A percentile compares a stretch with the other conserved stretches of the same genome.
Evolutionary conservation across 2,888 invertebrate genomes (phyloP).

Genomic region (Oegoconia quadripuncta): DNA sequence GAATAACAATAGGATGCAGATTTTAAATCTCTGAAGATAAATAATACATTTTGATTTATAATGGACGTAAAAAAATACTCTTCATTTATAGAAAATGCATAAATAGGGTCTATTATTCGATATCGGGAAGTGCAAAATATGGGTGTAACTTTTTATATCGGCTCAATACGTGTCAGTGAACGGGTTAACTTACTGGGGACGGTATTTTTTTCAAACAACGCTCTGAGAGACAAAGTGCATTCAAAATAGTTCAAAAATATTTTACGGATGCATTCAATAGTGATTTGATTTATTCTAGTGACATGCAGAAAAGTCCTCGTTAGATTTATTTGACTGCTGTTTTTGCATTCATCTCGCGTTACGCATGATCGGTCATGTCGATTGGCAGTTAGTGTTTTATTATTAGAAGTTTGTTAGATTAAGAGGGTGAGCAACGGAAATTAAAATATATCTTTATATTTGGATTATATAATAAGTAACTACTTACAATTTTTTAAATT

Average conservation of each 20-base stretch:
- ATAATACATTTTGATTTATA: constrained; percentile 80
- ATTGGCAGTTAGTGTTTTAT: constrained; percentile 69
- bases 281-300: constrained; percentile 78
- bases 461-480: constrained; percentile 1
- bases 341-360: constrained; percentile 66
- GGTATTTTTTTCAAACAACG: constrained; percentile 43
- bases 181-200: constrained; percentile 72
- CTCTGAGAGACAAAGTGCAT: constrained; percentile 50
- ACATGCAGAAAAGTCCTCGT: constrained; percentile 77
- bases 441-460: constrained; percentile 9
- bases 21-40: constrained; percentile 77
- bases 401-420: constrained; percentile 37
- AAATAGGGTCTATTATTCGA: constrained; percentile 77
- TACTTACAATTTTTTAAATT: not conserved
- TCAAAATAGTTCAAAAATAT: constrained; percentile 77
- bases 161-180: constrained; percentile 72
- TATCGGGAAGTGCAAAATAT: constrained; percentile 78
- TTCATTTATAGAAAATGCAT: constrained; percentile 78
- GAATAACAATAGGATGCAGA: constrained; percentile 78
- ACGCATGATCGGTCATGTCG: constrained; percentile 75
- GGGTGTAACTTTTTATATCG: constrained; percentile 75
- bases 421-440: constrained; percentile 34
- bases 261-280: constrained; percentile 75
- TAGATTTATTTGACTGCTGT: constrained; percentile 77
- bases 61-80: constrained; percentile 76